Conservation (phyloP, 2,797 vertebrate species). For the Halcyon chelicuti region DNA sequence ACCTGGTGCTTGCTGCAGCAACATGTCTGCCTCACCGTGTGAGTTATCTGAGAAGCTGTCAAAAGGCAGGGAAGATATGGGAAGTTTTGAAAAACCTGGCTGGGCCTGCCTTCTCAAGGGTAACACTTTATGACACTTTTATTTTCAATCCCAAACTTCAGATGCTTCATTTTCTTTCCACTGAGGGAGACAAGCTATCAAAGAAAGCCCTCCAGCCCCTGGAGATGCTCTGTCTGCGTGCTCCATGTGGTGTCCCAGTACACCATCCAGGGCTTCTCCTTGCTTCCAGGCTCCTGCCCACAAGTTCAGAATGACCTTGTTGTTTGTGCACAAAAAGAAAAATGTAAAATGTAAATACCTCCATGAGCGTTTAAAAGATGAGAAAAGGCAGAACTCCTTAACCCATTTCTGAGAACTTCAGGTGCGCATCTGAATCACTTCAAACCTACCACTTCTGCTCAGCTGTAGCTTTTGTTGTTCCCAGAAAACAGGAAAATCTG, state of each 20-base stretch:
- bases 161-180: slow-evolving; percentile 46
- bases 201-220: not conserved
- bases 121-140: slow-evolving; percentile 76
- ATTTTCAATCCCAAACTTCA: slow-evolving; percentile 69
- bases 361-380: not conserved
- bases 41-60: slow-evolving; percentile 81
- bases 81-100: slow-evolving; percentile 75
- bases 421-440: not conserved
- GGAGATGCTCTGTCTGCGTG: not conserved
- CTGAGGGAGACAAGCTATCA: not conserved
- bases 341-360: not conserved
- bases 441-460: not conserved
- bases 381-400: not conserved
- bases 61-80: slow-evolving; percentile 73
- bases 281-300: not conserved
- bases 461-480: not conserved
- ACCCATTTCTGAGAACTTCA: not conserved
- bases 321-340: not conserved
- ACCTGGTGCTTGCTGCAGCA: slow-evolving; percentile 72
- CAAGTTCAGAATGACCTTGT: not conserved
- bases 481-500: not conserved
- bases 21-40: slow-evolving; percentile 62
- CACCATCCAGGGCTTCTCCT: not conserved
- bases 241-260: not conserved
- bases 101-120: slow-evolving; percentile 67